Base-by-base conservation (phyloP, 2,888 invertebrate genomes). In the Sympetrum striolatum region DNA sequence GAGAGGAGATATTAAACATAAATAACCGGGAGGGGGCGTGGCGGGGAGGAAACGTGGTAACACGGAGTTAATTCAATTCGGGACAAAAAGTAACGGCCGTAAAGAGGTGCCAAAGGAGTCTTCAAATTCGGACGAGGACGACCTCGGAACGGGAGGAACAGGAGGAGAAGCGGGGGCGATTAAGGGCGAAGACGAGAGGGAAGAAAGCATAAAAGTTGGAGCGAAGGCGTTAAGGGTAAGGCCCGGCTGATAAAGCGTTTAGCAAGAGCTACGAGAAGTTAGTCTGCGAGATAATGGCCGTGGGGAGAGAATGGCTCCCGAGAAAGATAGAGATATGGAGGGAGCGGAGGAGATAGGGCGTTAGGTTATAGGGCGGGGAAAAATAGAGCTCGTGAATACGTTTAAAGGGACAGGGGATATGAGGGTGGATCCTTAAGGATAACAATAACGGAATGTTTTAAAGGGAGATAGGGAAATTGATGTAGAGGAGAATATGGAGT, bases 241-340 rank as follows among this genome's bases (percentile, higher is more conserved):
- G 60, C 37, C 37, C 31, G 31, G 86, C 86, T 60, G 86, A 86
- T 86, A 60, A 86, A 86, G 86, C 86, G 86, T 60, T 86, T 86
- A 86, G 86, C 86, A 86, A 86, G 58, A 60, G 86, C 86, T 86
- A 60, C 86, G 86, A 60, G 64, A 86, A 37, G 86, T 86, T 86
- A 86, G 60, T 58, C 60, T 60, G 60, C 37, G 60, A 37, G 86
- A 86, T 86, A 60, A 86, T 86, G 60, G 60, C 86, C 37, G 22
- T 60, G 64, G 37, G 64, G 86, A 37, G 86, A 64, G n/a, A 64
- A 37, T 86, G 86, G 86, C 8, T 18, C 35, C 73, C 31, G 8
- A 73, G 73, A 31, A 53, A 73, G 73, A 73, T 31, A 31, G 73
- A 73, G 73, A 73, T 73, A 73, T 73, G 58, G 58, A 35, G 35